These are phyloP conservation scores for Apocheima hispidaria DNA, from an alignment of 2,888 invertebrate genomes.

Conservation along the genomic window DNA sequence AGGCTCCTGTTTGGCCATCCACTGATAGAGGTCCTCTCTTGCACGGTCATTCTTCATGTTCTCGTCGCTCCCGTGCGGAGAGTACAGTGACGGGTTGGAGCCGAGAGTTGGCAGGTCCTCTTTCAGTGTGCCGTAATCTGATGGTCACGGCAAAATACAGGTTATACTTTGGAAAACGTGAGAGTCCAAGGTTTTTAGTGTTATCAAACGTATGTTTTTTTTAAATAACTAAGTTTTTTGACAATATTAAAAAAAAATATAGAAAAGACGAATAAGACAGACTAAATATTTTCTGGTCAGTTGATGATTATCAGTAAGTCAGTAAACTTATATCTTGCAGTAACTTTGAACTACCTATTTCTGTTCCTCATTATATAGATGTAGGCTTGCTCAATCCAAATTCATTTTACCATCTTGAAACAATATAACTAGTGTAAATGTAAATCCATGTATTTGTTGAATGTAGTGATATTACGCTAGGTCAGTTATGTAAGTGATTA, in stretches of 20 bases:
- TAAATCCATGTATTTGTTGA: not conserved
- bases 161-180: not conserved
- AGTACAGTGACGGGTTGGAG: slow-evolving; percentile 88
- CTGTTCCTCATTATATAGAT: not conserved
- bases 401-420: not conserved
- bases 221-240: too few relatives aligned
- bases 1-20: slow-evolving; percentile 97
- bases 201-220: too few relatives aligned
- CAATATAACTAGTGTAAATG: not conserved
- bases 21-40: slow-evolving; percentile 96
- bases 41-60: slow-evolving; percentile 85
- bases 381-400: not conserved
- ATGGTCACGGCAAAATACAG: not conserved
- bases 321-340: too few relatives aligned
- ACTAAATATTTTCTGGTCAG: not conserved
- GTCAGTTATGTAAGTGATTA: not conserved
- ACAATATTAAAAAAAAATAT: too few relatives aligned
- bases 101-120: slow-evolving; percentile 89
- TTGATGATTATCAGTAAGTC: not conserved
- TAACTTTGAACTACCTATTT: too few relatives aligned
- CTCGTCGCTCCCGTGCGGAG: slow-evolving; percentile 82
- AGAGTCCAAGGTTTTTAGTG: not conserved
- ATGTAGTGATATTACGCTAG: not conserved
- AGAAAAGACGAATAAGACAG: not conserved
- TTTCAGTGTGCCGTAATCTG: slow-evolving; percentile 91